Conservation (phyloP, 2,113 vertebrate genomes). For the Ursus arctos region DNA sequence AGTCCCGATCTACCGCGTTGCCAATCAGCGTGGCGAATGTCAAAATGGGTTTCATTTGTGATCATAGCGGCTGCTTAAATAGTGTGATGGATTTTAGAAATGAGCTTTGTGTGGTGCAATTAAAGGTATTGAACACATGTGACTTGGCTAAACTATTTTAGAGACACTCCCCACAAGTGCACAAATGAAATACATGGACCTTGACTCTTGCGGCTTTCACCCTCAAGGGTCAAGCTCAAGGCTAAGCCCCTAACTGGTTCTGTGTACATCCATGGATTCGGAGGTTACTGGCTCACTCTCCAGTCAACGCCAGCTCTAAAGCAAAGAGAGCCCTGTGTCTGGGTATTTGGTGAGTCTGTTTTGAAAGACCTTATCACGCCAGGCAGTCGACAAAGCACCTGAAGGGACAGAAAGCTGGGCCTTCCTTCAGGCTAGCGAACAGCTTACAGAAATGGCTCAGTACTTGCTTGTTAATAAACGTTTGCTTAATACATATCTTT, state of each 20-base stretch:
- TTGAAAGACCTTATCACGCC: not conserved
- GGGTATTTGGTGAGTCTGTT: not conserved
- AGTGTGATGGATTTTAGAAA: not conserved
- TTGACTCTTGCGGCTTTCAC: not conserved
- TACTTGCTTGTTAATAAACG: not conserved
- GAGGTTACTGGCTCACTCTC: not conserved
- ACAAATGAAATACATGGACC: not conserved
- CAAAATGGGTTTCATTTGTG: not conserved
- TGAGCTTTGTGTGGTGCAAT: not conserved
- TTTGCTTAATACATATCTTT: not conserved
- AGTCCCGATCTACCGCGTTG: not conserved
- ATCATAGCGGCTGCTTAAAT: not conserved
- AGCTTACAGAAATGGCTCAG: not conserved
- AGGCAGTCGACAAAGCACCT: not conserved
- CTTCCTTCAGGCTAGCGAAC: not conserved
- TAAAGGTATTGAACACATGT: slow-evolving; percentile 4
- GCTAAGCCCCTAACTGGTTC: not conserved
- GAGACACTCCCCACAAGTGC: not conserved
- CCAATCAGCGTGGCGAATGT: not conserved
- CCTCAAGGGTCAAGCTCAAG: not conserved
- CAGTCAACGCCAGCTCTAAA: not conserved
- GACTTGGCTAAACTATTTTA: not conserved
- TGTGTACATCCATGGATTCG: not conserved
- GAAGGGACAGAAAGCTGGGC: not conserved
- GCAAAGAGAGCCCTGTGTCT: not conserved